A percentile compares a stretch with the other conserved stretches of the same genome.
Evolutionary conservation across 2,113 vertebrate species (phyloP).

Genomic region (Neodon shergylaensis): DNA sequence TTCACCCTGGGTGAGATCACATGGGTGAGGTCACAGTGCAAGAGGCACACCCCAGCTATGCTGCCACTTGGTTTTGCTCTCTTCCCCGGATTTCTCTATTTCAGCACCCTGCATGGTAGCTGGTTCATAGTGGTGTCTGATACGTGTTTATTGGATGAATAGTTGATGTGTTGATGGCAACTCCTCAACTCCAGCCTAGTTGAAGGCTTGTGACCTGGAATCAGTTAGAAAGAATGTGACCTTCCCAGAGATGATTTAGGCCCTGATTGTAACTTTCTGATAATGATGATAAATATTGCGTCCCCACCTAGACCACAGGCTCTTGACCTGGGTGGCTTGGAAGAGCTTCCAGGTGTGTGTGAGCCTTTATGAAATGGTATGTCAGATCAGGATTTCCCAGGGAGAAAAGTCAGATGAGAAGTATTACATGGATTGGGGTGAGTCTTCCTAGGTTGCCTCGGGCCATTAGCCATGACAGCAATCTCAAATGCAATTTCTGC

Average conservation of each 20-base stretch:
- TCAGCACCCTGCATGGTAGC: not conserved
- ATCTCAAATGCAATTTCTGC: not conserved
- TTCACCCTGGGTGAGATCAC: constrained; percentile 11
- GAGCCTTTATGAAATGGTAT: not conserved
- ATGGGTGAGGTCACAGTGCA: not conserved
- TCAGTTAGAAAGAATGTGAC: not conserved
- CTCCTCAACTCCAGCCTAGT: not conserved
- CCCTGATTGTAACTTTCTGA: not conserved
- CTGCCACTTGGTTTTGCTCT: not conserved
- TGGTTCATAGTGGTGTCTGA: not conserved
- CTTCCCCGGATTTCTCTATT: not conserved
- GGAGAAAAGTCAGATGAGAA: not conserved
- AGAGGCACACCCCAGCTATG: not conserved
- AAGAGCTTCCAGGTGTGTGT: not conserved
- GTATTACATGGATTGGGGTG: not conserved
- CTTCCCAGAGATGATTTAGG: not conserved
- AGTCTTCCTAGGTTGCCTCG: not conserved
- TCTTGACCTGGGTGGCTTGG: not conserved
- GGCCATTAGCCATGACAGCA: not conserved
- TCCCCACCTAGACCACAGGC: not conserved
- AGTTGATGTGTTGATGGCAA: not conserved
- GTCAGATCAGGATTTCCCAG: constrained; percentile 1
- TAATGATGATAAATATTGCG: not conserved
- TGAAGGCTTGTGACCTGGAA: not conserved
- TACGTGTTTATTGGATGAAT: not conserved